Percentiles rank a stretch among this genome's conserved stretches.
Evolutionary conservation across 2,888 invertebrate genomes (phyloP).

Genomic region (Synanthedon formicaeformis): DNA sequence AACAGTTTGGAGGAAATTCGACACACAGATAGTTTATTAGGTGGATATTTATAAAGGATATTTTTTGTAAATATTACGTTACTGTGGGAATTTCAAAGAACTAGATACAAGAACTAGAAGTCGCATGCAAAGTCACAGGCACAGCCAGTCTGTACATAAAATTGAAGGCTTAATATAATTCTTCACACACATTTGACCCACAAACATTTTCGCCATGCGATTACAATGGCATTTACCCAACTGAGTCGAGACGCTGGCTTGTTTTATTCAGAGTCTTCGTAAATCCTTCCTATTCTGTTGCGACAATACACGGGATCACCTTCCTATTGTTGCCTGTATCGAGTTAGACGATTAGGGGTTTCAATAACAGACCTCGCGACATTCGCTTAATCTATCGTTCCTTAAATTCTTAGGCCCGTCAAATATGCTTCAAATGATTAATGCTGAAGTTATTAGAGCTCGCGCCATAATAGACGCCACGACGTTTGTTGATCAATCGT

Average conservation of each 20-base stretch:
- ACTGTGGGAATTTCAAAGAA: too few species aligned
- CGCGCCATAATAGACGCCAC: too few species aligned
- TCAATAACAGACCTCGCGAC: conserved; percentile 32
- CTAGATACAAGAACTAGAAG: too few species aligned
- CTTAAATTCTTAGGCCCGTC: conserved; percentile 16
- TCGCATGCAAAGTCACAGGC: too few species aligned
- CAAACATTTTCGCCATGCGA: conserved; percentile 29
- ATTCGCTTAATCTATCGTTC: conserved; percentile 26
- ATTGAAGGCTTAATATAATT: background rate
- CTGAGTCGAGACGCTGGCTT: conserved; percentile 38
- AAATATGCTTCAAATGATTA: background rate
- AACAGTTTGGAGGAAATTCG: too few species aligned
- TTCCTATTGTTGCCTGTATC: conserved; percentile 46
- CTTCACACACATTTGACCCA: conserved; percentile 13
- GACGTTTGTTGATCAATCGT: too few species aligned
- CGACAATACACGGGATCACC: conserved; percentile 51
- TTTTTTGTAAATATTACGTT: too few species aligned
- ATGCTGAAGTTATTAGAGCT: background rate
- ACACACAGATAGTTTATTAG: too few species aligned
- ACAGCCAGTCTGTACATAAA: background rate
- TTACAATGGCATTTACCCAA: conserved; percentile 48
- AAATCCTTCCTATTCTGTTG: conserved; percentile 57
- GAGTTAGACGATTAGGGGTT: conserved; percentile 53
- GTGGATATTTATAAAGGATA: too few species aligned
- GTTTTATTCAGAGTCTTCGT: conserved; percentile 49